Evolutionary conservation across 2,113 vertebrate species (phyloP).

Genomic region (Ahaetulla prasina): DNA sequence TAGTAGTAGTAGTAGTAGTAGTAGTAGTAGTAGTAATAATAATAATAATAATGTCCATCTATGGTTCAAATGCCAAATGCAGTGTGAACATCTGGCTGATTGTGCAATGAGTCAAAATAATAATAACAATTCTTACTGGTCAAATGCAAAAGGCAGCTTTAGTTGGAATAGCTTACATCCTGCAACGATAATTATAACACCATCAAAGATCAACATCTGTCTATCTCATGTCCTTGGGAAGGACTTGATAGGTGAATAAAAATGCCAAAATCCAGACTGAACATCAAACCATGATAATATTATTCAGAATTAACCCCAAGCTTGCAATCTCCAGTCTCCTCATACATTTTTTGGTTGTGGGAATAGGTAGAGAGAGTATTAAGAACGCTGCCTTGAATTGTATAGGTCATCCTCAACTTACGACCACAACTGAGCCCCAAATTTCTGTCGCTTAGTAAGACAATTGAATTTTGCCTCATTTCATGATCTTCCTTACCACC

Average conservation of each 20-base stretch:
- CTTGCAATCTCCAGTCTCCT: neutral
- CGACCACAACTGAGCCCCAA: too few species aligned
- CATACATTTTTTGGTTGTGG: neutral
- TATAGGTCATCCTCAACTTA: neutral
- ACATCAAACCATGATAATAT: neutral
- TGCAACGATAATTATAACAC: neutral
- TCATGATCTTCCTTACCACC: too few species aligned
- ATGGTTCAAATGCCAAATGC: neutral
- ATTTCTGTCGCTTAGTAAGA: too few species aligned
- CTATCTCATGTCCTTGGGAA: too few species aligned
- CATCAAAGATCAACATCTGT: too few species aligned
- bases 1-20: too few species aligned
- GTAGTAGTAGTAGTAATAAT: too few species aligned
- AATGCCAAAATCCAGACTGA: too few species aligned
- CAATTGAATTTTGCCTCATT: too few species aligned
- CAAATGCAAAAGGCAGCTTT: neutral
- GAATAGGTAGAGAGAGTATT: neutral
- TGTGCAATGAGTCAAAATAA: neutral
- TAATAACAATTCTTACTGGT: neutral
- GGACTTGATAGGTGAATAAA: too few species aligned
- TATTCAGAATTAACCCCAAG: neutral
- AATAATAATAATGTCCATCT: too few species aligned
- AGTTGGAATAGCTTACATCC: neutral
- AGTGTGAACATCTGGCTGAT: neutral
- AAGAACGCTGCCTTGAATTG: neutral